Evolutionary conservation across 2,113 vertebrate genomes (phyloP).

Genomic region (Sorex fumeus): DNA sequence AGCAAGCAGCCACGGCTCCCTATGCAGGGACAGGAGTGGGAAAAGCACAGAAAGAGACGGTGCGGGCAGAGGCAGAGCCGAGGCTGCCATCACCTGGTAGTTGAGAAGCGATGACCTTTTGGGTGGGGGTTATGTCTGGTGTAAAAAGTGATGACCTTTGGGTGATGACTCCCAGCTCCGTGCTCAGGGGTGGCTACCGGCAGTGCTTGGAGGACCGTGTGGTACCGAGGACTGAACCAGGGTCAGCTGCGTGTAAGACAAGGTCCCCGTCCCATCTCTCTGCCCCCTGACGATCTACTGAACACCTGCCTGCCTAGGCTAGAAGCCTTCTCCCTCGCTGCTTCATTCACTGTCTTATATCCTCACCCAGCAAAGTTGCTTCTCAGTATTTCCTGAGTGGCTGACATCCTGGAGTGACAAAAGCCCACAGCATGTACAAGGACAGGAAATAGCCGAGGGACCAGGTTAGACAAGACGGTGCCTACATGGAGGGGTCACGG

Average conservation of each 20-base stretch:
- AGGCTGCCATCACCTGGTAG: not conserved
- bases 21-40: not conserved
- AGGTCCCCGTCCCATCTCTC: too few species aligned
- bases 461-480: not conserved
- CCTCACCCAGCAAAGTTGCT: conserved; percentile 22
- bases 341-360: not conserved
- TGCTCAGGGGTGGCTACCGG: too few species aligned
- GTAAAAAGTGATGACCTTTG: too few species aligned
- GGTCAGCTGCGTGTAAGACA: not conserved
- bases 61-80: not conserved
- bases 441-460: not conserved
- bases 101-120: not conserved
- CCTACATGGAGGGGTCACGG: too few species aligned
- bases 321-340: not conserved
- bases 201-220: too few species aligned
- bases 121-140: too few species aligned
- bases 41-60: not conserved
- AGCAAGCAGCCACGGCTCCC: not conserved
- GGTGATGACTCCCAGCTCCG: too few species aligned
- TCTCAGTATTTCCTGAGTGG: not conserved
- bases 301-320: conserved; percentile 30
- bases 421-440: not conserved
- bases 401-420: not conserved
- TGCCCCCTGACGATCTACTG: not conserved
- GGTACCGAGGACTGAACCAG: too few species aligned